Percentiles rank a stretch among this genome's conserved stretches.
These are phyloP conservation scores for Dorcus parallelipipedus DNA, from an alignment of 2,888 invertebrate genomes.

Conservation along the genomic window DNA sequence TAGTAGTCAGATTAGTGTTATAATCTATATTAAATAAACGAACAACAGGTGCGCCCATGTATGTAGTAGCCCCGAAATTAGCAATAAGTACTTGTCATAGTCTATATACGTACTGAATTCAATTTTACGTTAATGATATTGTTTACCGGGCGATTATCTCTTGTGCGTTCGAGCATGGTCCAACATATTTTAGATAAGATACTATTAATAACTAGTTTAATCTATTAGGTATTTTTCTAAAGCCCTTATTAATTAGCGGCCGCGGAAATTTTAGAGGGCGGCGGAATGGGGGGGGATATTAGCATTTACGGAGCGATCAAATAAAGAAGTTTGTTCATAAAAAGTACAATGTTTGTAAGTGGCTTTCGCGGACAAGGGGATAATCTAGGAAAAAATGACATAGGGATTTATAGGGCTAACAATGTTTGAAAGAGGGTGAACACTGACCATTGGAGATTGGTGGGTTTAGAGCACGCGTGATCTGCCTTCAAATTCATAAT, in stretches of 20 bases:
- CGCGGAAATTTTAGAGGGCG: too few species aligned
- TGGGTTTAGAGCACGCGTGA: slow-evolving; percentile 43
- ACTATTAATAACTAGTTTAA: neutral
- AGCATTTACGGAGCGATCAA: neutral
- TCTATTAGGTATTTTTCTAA: too few species aligned
- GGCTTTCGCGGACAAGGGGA: slow-evolving; percentile 44
- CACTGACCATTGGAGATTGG: slow-evolving; percentile 45
- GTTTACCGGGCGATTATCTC: slow-evolving; percentile 6
- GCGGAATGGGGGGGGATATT: too few species aligned
- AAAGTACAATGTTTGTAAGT: slow-evolving; percentile 48
- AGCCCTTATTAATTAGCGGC: too few species aligned
- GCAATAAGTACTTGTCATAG: slow-evolving; percentile 9
- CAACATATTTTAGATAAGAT: slow-evolving; percentile 12
- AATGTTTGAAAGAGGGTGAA: slow-evolving; percentile 42
- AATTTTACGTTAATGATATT: slow-evolving; percentile 12
- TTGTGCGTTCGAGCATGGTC: slow-evolving; percentile 5
- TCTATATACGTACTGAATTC: slow-evolving; percentile 10
- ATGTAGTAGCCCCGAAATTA: slow-evolving; percentile 10
- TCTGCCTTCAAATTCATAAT: slow-evolving; percentile 16
- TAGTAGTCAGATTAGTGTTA: slow-evolving; percentile 26
- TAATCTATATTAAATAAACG: slow-evolving; percentile 29
- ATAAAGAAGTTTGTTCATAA: slow-evolving; percentile 41
- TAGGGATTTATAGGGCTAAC: slow-evolving; percentile 46
- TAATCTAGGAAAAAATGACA: slow-evolving; percentile 35
- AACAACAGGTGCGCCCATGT: slow-evolving; percentile 17